Conservation (phyloP, 2,797 vertebrate genomes). For the Eulemur albifrons region DNA sequence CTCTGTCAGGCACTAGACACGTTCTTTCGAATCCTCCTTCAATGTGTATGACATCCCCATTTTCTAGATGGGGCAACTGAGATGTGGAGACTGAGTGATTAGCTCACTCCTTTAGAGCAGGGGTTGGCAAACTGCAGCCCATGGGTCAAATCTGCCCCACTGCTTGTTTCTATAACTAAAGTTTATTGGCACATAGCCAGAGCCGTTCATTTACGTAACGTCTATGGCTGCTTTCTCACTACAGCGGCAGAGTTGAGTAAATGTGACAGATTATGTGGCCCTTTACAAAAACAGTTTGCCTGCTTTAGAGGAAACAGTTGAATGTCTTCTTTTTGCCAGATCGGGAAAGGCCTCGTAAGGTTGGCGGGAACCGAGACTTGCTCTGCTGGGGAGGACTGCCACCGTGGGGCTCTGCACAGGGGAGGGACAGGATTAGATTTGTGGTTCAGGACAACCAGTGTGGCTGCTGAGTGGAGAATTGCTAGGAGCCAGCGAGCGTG, state of each 20-base stretch:
- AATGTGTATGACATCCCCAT: rapidly evolving
- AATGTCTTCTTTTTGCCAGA: not conserved
- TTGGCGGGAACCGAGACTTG: not conserved
- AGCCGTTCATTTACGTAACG: not conserved
- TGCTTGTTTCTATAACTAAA: slow-evolving; percentile 58
- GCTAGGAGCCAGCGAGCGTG: not conserved
- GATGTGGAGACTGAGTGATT: not conserved
- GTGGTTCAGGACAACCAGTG: not conserved
- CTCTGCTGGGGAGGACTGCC: not conserved
- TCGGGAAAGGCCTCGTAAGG: not conserved
- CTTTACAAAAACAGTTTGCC: not conserved
- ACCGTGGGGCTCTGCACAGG: not conserved
- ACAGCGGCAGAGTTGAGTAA: not conserved
- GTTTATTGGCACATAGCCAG: slow-evolving; percentile 23
- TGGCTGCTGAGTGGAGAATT: not conserved
- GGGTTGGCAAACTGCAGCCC: not conserved
- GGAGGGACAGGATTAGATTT: not conserved
- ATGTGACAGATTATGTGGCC: not conserved
- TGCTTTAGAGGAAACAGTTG: not conserved
- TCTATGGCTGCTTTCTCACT: not conserved
- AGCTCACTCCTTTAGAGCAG: not conserved
- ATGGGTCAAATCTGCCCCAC: not conserved
- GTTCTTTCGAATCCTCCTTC: not conserved
- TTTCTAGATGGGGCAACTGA: not conserved
- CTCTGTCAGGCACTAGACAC: not conserved